Evolutionary conservation across 2,113 vertebrate species (phyloP).

Genomic region (Gambusia holbrooki): DNA sequence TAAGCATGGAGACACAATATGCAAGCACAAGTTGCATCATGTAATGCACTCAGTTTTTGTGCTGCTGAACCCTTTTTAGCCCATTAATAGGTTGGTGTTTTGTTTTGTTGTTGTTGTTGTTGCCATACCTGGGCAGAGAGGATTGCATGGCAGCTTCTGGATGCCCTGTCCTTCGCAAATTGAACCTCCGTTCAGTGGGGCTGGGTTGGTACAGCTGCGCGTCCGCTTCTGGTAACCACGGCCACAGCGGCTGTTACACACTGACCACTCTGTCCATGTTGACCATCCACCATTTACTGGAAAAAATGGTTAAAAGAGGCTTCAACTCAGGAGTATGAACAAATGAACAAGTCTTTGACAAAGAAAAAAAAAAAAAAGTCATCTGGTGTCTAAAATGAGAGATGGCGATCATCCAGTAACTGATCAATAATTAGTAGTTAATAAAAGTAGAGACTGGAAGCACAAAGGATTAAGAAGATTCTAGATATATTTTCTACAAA

Average conservation of each 20-base stretch:
- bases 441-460: too few relatives aligned
- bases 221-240: conserved; percentile 94
- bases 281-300: conserved; percentile 97
- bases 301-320: background rate
- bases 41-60: conserved; percentile 33
- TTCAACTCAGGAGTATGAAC: background rate
- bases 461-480: too few relatives aligned
- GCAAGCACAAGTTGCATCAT: conserved; percentile 53
- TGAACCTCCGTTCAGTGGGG: conserved; percentile 92
- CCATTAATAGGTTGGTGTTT: conserved; percentile 14
- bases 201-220: conserved; percentile 94
- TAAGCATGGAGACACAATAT: conserved; percentile 53
- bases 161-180: conserved; percentile 91
- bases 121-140: conserved; percentile 91
- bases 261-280: conserved; percentile 95
- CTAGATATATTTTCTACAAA: too few relatives aligned
- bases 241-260: conserved; percentile 93
- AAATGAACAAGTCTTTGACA: background rate
- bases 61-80: conserved; percentile 17
- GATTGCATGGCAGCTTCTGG: conserved; percentile 93
- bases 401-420: too few relatives aligned
- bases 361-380: background rate
- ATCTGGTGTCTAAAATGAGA: too few relatives aligned
- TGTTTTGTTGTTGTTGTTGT: background rate
- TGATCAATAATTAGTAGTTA: too few relatives aligned